Conservation (phyloP, 2,797 vertebrate species). For the Hapalemur alaotrensis region DNA sequence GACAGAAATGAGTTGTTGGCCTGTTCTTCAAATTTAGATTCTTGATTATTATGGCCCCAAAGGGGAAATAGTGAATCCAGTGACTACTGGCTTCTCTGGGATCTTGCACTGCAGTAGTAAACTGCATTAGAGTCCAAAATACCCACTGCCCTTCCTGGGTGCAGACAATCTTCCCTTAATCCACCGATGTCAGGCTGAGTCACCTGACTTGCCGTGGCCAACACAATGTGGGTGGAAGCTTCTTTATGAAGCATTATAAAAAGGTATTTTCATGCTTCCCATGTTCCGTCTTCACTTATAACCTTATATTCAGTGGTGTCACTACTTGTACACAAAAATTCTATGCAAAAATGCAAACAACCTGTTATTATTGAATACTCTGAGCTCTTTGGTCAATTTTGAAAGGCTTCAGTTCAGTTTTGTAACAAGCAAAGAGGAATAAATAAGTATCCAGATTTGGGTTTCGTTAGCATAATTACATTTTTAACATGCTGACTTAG, state of each 20-base stretch:
- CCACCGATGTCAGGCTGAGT: neutral
- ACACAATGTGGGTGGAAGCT: neutral
- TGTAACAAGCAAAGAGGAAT: neutral
- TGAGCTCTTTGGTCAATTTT: neutral
- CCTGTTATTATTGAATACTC: neutral
- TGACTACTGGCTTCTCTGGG: neutral
- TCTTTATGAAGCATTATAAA: neutral
- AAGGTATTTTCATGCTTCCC: neutral
- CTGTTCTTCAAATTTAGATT: neutral
- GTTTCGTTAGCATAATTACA: neutral
- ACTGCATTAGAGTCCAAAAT: neutral
- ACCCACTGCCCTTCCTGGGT: neutral
- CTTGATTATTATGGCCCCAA: neutral
- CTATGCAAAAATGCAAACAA: neutral
- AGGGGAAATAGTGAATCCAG: neutral
- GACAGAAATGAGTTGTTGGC: neutral
- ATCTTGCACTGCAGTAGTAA: accelerated
- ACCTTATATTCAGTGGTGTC: neutral
- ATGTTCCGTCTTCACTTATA: neutral
- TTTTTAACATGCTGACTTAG: neutral
- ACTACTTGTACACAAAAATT: neutral
- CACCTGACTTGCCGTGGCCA: neutral
- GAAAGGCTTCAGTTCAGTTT: constrained; percentile 31
- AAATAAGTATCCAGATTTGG: neutral
- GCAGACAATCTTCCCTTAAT: neutral